Evolutionary conservation across 2,113 vertebrate species (phyloP).

Genomic region (Hippocampus barbouri): DNA sequence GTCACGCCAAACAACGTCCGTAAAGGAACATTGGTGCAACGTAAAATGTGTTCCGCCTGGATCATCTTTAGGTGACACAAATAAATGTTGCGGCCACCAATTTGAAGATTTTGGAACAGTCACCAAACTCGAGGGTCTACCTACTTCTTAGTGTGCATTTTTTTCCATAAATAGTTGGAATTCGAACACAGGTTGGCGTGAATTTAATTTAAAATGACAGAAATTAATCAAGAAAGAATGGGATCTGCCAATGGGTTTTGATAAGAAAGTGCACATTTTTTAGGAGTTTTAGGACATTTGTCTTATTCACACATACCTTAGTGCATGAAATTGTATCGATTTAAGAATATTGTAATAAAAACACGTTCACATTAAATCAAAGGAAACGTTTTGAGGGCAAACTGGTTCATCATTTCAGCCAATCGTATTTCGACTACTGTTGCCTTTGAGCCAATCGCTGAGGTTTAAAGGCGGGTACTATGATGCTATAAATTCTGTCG

Average conservation of each 20-base stretch:
- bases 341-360: background rate
- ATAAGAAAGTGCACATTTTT: background rate
- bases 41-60: slow-evolving; percentile 30
- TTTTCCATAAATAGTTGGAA: background rate
- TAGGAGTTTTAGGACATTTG: background rate
- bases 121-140: background rate
- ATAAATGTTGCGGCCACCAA: background rate
- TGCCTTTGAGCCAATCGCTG: background rate
- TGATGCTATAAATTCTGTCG: slow-evolving; percentile 39
- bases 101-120: background rate
- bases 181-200: background rate
- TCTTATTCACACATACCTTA: background rate
- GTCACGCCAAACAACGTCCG: slow-evolving; percentile 30
- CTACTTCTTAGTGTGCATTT: background rate
- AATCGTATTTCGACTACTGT: background rate
- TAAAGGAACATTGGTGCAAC: background rate
- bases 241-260: background rate
- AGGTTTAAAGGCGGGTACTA: background rate
- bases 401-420: background rate
- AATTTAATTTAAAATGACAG: background rate
- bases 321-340: background rate
- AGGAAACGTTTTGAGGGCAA: background rate
- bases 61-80: background rate
- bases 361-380: background rate
- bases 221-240: too few species aligned